Evolutionary conservation across 2,888 invertebrate species (phyloP).

Genomic region (Lepas anatifera): DNA sequence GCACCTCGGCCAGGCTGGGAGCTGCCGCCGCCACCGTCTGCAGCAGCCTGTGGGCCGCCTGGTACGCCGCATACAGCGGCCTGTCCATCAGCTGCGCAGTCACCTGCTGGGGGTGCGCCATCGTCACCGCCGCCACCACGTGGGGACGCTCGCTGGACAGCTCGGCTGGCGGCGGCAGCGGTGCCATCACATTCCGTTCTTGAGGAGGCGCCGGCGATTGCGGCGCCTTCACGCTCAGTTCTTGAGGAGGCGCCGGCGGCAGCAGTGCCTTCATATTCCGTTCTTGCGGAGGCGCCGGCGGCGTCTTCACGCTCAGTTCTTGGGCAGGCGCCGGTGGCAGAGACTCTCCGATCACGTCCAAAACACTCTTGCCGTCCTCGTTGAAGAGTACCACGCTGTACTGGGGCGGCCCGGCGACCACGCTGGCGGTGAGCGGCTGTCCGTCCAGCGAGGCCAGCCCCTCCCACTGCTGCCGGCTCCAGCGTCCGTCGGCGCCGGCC

Average conservation of each 20-base stretch:
- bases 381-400: neutral
- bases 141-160: neutral
- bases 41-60: neutral
- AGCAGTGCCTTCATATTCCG: too few species aligned
- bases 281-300: too few species aligned
- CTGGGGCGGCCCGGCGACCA: neutral
- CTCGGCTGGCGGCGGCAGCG: neutral
- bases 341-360: neutral
- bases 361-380: neutral
- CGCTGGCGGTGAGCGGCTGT: neutral
- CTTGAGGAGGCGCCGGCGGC: neutral
- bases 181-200: too few species aligned
- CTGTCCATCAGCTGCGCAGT: neutral
- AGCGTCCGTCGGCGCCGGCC: neutral
- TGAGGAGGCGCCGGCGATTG: neutral
- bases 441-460: neutral
- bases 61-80: neutral
- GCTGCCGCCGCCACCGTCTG: neutral
- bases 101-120: neutral
- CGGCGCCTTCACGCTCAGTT: too few species aligned
- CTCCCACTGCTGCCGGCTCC: neutral
- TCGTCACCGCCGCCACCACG: neutral
- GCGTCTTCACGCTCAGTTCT: too few species aligned
- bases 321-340: neutral
- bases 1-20: neutral